Evolutionary conservation across 2,113 vertebrate genomes (phyloP).

Genomic region (Micromys minutus): DNA sequence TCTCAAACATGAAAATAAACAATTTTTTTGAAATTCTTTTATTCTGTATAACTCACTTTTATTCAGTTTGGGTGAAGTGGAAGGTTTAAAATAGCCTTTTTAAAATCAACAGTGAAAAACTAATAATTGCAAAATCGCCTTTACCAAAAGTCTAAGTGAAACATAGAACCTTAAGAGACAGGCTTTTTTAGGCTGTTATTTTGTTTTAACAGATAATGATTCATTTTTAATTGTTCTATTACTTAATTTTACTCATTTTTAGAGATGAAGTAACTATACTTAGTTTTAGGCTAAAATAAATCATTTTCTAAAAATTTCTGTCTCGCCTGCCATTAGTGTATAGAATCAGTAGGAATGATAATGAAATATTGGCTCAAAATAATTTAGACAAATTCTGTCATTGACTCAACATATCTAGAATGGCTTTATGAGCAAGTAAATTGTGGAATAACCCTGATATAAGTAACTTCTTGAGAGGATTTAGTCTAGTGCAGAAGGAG

Average conservation of each 20-base stretch:
- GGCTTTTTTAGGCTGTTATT: not conserved
- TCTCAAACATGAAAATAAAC: not conserved
- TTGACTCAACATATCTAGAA: not conserved
- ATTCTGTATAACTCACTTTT: too few species aligned
- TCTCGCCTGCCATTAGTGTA: fast-evolving
- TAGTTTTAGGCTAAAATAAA: not conserved
- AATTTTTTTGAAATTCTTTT: not conserved
- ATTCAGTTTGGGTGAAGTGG: not conserved
- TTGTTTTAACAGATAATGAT: not conserved
- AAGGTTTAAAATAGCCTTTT: not conserved
- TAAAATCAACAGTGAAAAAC: not conserved
- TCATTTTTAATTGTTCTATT: not conserved
- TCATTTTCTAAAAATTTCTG: not conserved
- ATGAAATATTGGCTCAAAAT: not conserved
- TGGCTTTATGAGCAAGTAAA: not conserved
- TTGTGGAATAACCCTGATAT: not conserved
- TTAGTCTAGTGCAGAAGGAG: not conserved
- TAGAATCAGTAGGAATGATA: not conserved
- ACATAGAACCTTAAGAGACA: not conserved
- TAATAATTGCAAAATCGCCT: not conserved
- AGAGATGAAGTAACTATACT: not conserved
- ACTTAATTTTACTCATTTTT: not conserved
- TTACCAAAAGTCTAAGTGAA: not conserved
- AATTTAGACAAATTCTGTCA: not conserved
- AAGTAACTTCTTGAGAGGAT: not conserved